Conservation (phyloP, 2,113 vertebrate species). For the Coptodon rendalli region DNA sequence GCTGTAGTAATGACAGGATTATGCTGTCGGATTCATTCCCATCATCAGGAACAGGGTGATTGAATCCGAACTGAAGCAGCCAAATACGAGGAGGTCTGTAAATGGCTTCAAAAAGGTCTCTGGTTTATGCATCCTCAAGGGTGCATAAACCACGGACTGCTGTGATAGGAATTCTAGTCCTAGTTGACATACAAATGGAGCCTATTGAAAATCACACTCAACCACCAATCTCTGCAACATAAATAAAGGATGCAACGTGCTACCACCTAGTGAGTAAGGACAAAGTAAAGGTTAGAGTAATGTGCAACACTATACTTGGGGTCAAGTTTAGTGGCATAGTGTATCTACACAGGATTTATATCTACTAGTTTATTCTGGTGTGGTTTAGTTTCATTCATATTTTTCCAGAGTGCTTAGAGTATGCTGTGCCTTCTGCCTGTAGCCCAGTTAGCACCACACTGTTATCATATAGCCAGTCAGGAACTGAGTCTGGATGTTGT, state of each 20-base stretch:
- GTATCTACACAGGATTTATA: not conserved
- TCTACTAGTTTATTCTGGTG: not conserved
- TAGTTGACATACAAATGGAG: not conserved
- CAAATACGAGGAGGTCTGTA: not conserved
- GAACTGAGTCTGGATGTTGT: not conserved
- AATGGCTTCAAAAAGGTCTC: not conserved
- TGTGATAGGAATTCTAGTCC: not conserved
- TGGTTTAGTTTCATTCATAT: not conserved
- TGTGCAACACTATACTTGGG: not conserved
- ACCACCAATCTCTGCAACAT: not conserved
- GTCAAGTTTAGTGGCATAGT: not conserved
- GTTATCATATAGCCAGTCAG: not conserved
- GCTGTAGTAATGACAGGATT: not conserved
- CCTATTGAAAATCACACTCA: not conserved
- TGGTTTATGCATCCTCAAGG: not conserved
- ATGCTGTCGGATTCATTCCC: not conserved
- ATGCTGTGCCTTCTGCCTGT: not conserved
- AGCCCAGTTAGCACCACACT: not conserved
- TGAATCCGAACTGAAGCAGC: accelerated
- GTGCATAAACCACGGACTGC: not conserved
- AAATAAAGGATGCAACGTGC: not conserved
- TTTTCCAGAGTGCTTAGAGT: not conserved
- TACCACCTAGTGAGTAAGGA: not conserved
- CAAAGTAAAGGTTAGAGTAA: not conserved
- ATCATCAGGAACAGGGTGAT: not conserved